Evolutionary conservation across 2,888 invertebrate genomes (phyloP), one percentile per base, ranked within the genome.

Genomic region (Cataglyphis rosenhaueri): DNA sequence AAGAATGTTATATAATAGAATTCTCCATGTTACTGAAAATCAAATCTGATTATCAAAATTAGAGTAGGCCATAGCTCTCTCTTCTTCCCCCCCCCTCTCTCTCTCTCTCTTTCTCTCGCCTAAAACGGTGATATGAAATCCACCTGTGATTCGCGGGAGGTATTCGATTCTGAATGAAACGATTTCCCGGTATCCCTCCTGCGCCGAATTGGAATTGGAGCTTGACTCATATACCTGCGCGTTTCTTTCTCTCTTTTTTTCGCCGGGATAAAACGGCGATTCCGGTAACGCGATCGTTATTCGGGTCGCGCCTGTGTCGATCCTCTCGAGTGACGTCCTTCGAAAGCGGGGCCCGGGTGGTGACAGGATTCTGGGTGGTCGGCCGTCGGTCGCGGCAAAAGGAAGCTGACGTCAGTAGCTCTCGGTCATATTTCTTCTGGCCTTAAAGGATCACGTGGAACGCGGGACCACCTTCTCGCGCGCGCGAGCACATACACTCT

Each of bases 311-410:
- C 66, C 82, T 74, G 41, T 25, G 84, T 84, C 85, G 86, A 87
- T 89, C 87, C 87, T 86, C 87, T 87, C 84, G 86, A 85, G 74
- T 85, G 84, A 85, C 88, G 87, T 88, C 90, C 87, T 87, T 89
- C 88, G 89, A 82, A 88, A 41, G 29, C 86, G 88, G 88, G 38
- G 44, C 52, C 89, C 82, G 90, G 87, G 92, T 92, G 93, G 93
- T 94, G 94, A 94, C 93, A 93, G 93, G 91, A 92, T 93, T 93
- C 94, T 93, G 94, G 94, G 94, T 94, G 94, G 94, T 93, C 94
- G 91, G 76, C 82, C 87, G 90, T 91, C 92, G 91, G 89, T 88
- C 87, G 84, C 84, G 85, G 89, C 89, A 90, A 91, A 91, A 92
- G 92, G 91, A 91, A 92, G 90, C 89, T 90, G 89, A 91, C 90